phyloP scores from a whole-genome alignment of 2,888 invertebrate genomes.

The Drosophila antonietae region DNA sequence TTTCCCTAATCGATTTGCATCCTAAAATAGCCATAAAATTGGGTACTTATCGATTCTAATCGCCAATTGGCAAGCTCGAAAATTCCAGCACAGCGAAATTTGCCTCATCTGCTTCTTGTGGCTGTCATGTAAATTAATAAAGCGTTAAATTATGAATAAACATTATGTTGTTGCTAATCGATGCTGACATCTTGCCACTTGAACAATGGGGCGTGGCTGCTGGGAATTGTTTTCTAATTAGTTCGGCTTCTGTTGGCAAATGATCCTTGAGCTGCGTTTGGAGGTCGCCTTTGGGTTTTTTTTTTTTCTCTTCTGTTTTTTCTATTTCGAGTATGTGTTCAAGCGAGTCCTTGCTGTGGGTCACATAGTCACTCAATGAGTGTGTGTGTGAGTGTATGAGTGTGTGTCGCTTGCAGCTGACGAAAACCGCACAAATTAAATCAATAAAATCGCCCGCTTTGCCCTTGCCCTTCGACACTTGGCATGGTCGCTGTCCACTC shows the following conservation, averaged over 20 bases:
- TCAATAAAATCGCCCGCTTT: conserved; percentile 55
- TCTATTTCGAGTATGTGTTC: conserved; percentile 33
- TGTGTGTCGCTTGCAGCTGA: conserved; percentile 26
- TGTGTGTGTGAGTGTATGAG: not conserved
- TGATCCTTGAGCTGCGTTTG: conserved; percentile 65
- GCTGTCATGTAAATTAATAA: conserved; percentile 68
- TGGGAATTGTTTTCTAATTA: conserved; percentile 75
- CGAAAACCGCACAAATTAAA: conserved; percentile 50
- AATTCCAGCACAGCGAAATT: conserved; percentile 21
- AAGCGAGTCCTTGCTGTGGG: conserved; percentile 55
- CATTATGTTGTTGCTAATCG: conserved; percentile 41
- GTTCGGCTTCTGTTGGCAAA: conserved; percentile 56
- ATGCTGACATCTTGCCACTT: conserved; percentile 30
- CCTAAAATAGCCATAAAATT: conserved; percentile 36
- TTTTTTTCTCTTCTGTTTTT: conserved; percentile 2
- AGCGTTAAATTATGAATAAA: conserved; percentile 74
- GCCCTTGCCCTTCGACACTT: conserved; percentile 52
- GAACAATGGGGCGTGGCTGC: conserved; percentile 38
- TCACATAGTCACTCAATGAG: conserved; percentile 15
- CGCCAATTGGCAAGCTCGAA: conserved; percentile 37
- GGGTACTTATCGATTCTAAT: conserved; percentile 50
- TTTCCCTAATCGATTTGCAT: conserved; percentile 28
- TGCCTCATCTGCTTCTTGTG: not conserved
- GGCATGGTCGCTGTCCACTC: conserved; percentile 45
- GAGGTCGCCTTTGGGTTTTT: conserved; percentile 39